A percentile compares a stretch with the other conserved stretches of the same genome.
Conservation (phyloP, 2,888 invertebrate genomes). For the Notodonta ziczac region DNA sequence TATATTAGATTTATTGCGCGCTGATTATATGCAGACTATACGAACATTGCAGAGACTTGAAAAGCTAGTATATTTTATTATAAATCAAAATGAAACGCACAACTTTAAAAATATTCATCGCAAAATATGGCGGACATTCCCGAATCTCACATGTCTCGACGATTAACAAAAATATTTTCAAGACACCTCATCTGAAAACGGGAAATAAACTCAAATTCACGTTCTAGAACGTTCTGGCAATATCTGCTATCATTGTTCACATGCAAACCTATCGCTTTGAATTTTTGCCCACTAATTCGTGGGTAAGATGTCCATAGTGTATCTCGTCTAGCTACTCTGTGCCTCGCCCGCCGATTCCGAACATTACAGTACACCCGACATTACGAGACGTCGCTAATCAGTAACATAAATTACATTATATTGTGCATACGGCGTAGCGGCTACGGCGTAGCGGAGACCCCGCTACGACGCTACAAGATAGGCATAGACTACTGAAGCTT, state of each 20-base stretch:
- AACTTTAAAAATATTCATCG: too few relatives aligned
- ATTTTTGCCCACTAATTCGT: too few relatives aligned
- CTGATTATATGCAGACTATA: slow-evolving; percentile 72
- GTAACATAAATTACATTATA: slow-evolving; percentile 48
- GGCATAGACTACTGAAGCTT: not conserved
- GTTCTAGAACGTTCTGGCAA: too few relatives aligned
- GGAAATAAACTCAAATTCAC: too few relatives aligned
- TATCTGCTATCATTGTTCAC: too few relatives aligned
- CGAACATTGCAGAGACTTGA: slow-evolving; percentile 34
- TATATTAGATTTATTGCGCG: slow-evolving; percentile 79
- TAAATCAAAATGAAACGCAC: too few relatives aligned
- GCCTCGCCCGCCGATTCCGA: slow-evolving; percentile 29
- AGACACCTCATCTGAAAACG: too few relatives aligned
- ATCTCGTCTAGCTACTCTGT: slow-evolving; percentile 38
- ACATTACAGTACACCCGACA: slow-evolving; percentile 40
- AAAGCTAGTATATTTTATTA: slow-evolving; percentile 12
- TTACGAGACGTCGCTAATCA: slow-evolving; percentile 61
- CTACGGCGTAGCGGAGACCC: slow-evolving; percentile 14
- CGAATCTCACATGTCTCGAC: too few relatives aligned
- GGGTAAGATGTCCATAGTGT: too few relatives aligned
- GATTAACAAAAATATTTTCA: too few relatives aligned
- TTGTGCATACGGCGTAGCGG: slow-evolving; percentile 35
- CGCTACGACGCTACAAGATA: slow-evolving; percentile 15
- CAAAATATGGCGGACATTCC: too few relatives aligned
- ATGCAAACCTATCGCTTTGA: too few relatives aligned